Evolutionary conservation across 2,113 vertebrate genomes (phyloP), one percentile per base, ranked within the genome.

Genomic region (Spilogale gracilis): DNA sequence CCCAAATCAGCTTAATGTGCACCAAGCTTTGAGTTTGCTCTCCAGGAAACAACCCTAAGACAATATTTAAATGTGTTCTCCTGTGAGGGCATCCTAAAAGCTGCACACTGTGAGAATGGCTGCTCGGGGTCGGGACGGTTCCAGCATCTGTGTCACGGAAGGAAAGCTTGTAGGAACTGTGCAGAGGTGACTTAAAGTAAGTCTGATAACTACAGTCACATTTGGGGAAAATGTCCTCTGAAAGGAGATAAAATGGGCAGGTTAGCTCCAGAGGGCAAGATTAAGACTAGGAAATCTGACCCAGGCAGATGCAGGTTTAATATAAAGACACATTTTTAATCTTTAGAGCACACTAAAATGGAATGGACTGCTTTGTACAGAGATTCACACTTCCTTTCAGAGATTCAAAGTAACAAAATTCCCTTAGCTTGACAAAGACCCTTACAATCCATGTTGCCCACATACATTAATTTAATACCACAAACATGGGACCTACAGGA

Each of bases 241-340:
- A 61, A 81, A 65, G 87, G 90, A 93, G 48, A 63, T 25, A 86
- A 56, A 85, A 85, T 17, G 63, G n/a, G 61, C 78, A 79, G 30
- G 27, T 73, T 83, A 86, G 60, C 21, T 63, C n/a, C 61, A 65
- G 65, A 73, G 43, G 21, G 21, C 56, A 81, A 91, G 61, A 90
- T 71, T 89, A 89, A 94, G 58, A 45, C 52, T 18, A 54, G 27
- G 25, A 81, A 79, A 79, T 76, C 54, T 95, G 67, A 95, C 73
- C 54, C 43, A 71, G 14, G 67, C 6, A 91, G 50, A 54, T 83
- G 45, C n/a, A 56, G 5, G 48, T 90, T 95, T 30, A 61, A 21
- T 32, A 27, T 32, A 69, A 97, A n/a, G 25, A 79, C 32, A 83
- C 6, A 9, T 69, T 85, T 90, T 73, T 67, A 96, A 94, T 78